Percentiles rank a stretch among this genome's conserved stretches.
phyloP scores from a whole-genome alignment of 37 sponge, comb jelly and placozoan genomes.

The Crambe crambe region DNA sequence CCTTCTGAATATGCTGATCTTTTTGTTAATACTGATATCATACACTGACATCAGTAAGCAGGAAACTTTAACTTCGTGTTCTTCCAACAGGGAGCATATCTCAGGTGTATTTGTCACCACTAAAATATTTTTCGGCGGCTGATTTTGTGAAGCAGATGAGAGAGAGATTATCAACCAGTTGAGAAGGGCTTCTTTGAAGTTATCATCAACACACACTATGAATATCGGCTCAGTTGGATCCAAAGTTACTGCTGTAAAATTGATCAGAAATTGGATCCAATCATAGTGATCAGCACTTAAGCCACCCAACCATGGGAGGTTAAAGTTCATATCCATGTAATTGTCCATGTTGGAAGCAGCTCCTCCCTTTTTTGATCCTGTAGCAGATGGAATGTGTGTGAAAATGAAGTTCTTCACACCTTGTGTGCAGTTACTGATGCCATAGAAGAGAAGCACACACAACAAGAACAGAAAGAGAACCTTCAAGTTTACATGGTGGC shows the following conservation, averaged over 20 bases:
- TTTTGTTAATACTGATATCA: background rate
- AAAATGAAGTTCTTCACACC: too few relatives aligned
- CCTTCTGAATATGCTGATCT: background rate
- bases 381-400: too few relatives aligned
- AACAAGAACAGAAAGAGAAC: too few relatives aligned
- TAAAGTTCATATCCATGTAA: background rate
- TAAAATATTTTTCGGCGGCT: slow-evolving; percentile 9
- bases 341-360: too few relatives aligned
- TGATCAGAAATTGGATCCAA: background rate
- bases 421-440: too few relatives aligned
- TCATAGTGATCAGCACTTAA: background rate
- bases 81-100: background rate
- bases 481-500: too few relatives aligned
- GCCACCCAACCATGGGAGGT: background rate
- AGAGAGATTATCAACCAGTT: slow-evolving; percentile 14
- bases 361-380: too few relatives aligned
- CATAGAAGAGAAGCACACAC: too few relatives aligned
- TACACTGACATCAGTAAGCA: slow-evolving; percentile 1
- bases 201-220: slow-evolving; percentile 5
- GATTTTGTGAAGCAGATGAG: background rate
- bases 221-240: background rate
- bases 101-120: background rate
- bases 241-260: background rate
- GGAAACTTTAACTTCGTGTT: background rate
- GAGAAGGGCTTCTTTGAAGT: background rate